phyloP scores from a whole-genome alignment of 2,113 vertebrate genomes.

The Synchiropus splendidus region DNA sequence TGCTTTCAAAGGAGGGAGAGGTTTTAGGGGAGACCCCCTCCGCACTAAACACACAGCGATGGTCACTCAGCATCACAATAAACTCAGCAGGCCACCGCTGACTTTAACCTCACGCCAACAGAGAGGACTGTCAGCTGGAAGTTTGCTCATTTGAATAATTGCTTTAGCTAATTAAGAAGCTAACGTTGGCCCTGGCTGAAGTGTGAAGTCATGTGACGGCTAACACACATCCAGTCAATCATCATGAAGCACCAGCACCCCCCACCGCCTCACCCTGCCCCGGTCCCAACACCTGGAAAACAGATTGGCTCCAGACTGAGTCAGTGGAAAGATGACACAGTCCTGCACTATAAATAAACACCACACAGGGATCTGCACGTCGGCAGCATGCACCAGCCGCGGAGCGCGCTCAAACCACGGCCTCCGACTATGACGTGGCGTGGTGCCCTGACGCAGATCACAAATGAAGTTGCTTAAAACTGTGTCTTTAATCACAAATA shows the following conservation, averaged over 20 bases:
- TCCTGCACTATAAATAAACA: constrained; percentile 51
- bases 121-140: not conserved
- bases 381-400: not conserved
- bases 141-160: constrained; percentile 3
- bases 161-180: constrained; percentile 10
- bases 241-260: constrained; percentile 8
- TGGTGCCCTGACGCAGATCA: too few species aligned
- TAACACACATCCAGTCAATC: too few species aligned
- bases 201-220: constrained; percentile 8
- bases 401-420: too few species aligned
- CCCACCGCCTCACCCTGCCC: constrained; percentile 17
- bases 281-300: constrained; percentile 51
- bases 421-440: too few species aligned
- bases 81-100: constrained; percentile 19
- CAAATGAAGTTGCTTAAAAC: too few species aligned
- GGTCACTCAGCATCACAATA: constrained; percentile 23
- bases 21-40: constrained; percentile 3
- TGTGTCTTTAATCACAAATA: too few species aligned
- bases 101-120: constrained; percentile 6
- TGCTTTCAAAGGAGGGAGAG: constrained; percentile 41
- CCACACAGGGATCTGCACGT: constrained; percentile 29
- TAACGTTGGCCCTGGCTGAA: constrained; percentile 5
- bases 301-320: constrained; percentile 38
- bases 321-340: constrained; percentile 51
- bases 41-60: too few species aligned